Evolutionary conservation across 1,140 invertebrate genomes (phyloP).

Genomic region (Triops cancriformis): DNA sequence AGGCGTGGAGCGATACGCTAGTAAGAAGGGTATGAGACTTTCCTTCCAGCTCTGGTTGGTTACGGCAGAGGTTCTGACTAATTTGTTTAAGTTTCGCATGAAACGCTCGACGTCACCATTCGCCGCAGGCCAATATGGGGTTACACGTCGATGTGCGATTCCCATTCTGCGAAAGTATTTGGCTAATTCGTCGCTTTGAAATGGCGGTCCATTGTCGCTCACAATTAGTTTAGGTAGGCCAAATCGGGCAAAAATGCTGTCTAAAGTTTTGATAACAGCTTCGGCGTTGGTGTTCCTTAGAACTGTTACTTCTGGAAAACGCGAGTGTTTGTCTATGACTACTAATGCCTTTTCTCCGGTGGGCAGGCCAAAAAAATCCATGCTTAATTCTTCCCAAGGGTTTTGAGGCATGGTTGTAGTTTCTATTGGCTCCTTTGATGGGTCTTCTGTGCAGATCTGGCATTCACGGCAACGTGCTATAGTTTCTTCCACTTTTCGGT

Average conservation of each 20-base stretch:
- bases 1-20: conserved; percentile 16
- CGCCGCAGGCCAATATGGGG: conserved; percentile 16
- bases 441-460: conserved; percentile 27
- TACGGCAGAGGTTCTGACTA: conserved; percentile 17
- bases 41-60: conserved; percentile 16
- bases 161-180: background rate
- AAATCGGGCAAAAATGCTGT: conserved; percentile 28
- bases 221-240: conserved; percentile 31
- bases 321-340: conserved; percentile 22
- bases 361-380: too few relatives aligned
- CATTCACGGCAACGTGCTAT: conserved; percentile 33
- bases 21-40: background rate
- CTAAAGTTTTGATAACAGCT: conserved; percentile 16
- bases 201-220: conserved; percentile 33
- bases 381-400: too few relatives aligned
- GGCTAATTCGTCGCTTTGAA: too few relatives aligned
- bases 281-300: conserved; percentile 8
- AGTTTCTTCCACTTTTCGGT: conserved; percentile 32
- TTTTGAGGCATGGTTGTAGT: too few relatives aligned
- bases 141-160: background rate
- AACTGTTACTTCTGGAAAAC: conserved; percentile 22
- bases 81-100: too few relatives aligned
- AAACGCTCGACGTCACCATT: conserved; percentile 21
- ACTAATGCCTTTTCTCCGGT: too few relatives aligned
- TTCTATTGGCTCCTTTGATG: too few relatives aligned